A percentile compares a stretch with the other conserved stretches of the same genome.
phyloP scores from a whole-genome alignment of 2,113 vertebrate species.

The Psilopogon haemacephalus region DNA sequence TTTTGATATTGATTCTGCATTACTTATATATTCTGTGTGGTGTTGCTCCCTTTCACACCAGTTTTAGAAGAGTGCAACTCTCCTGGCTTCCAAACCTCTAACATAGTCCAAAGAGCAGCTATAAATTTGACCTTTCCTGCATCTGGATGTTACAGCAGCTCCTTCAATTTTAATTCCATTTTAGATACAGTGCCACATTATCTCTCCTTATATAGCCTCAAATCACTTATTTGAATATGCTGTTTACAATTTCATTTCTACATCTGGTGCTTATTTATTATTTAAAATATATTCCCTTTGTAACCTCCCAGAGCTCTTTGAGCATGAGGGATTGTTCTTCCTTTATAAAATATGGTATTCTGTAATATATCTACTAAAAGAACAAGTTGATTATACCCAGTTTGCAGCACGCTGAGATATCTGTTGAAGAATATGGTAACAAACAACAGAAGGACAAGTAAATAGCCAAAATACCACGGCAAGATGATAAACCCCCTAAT shows the following conservation, averaged over 20 bases:
- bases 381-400: background rate
- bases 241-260: background rate
- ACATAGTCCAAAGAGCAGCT: background rate
- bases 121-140: background rate
- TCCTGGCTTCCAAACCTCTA: background rate
- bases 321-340: background rate
- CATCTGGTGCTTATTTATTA: constrained; percentile 16
- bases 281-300: background rate
- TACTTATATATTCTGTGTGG: background rate
- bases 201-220: background rate
- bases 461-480: background rate
- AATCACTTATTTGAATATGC: background rate
- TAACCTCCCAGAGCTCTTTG: background rate
- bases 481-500: background rate
- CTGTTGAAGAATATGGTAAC: background rate
- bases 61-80: background rate
- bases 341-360: background rate
- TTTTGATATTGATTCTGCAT: background rate
- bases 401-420: background rate
- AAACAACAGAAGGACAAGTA: background rate
- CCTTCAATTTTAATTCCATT: constrained; percentile 21
- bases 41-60: background rate
- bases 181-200: background rate
- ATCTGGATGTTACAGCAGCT: background rate
- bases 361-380: background rate